phyloP scores from a whole-genome alignment of 2,888 invertebrate species.

The Chrysomela aeneicollis region DNA sequence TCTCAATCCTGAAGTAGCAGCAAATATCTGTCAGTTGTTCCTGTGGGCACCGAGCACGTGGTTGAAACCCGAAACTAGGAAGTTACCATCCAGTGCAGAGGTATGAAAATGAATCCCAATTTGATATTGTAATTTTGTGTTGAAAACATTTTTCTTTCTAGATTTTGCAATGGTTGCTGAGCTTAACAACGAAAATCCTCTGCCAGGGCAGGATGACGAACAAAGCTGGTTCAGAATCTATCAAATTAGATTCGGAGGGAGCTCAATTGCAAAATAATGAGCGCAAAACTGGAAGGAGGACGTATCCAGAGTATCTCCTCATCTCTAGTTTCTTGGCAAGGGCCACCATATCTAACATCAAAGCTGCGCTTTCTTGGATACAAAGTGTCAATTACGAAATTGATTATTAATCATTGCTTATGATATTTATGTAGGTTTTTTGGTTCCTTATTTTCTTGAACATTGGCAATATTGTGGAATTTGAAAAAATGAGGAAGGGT shows the following conservation, averaged over 20 bases:
- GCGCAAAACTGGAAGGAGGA: conserved; percentile 63
- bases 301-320: conserved; percentile 75
- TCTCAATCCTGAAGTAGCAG: conserved; percentile 73
- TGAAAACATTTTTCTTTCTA: conserved; percentile 54
- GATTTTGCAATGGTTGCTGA: conserved; percentile 79
- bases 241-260: conserved; percentile 10
- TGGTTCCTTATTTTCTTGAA: no score
- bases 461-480: no score
- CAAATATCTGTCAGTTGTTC: conserved; percentile 76
- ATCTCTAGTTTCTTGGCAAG: conserved; percentile 75
- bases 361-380: conserved; percentile 72
- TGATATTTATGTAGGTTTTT: no score
- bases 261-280: conserved; percentile 8
- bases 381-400: conserved; percentile 57
- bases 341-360: conserved; percentile 68
- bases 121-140: not conserved
- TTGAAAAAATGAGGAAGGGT: no score
- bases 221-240: conserved; percentile 31
- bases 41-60: conserved; percentile 79
- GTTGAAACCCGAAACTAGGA: conserved; percentile 63
- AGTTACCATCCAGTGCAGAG: conserved; percentile 70
- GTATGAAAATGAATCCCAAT: conserved; percentile 54
- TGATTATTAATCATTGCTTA: conserved; percentile 10
- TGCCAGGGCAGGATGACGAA: conserved; percentile 66
- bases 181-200: conserved; percentile 77